These are phyloP conservation scores for Calvadosia cruxmelitensis DNA, from an alignment of 30 jellyfish, hydroid and myxozoan species.

Conservation along the genomic window DNA sequence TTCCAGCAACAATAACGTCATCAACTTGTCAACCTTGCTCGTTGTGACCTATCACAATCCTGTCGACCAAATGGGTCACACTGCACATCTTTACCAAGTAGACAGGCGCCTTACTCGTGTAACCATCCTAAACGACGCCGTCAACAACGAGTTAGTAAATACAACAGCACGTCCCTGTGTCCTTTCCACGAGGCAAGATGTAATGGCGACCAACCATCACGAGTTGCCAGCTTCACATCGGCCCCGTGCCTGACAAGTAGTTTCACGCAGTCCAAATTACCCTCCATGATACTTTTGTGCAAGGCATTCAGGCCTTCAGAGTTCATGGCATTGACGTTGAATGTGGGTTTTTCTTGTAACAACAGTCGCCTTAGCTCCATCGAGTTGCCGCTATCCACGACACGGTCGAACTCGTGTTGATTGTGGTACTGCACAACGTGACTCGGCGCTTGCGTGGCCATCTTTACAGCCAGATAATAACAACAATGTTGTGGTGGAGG, in stretches of 20 bases:
- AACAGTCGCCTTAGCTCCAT: slow-evolving; percentile 37
- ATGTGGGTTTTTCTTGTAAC: slow-evolving; percentile 29
- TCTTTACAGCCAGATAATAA: too few relatives aligned
- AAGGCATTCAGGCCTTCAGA: slow-evolving; percentile 71
- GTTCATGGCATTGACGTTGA: slow-evolving; percentile 55
- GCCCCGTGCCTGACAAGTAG: slow-evolving; percentile 64
- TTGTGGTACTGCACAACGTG: background rate
- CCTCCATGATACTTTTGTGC: slow-evolving; percentile 52
- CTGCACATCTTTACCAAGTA: too few relatives aligned
- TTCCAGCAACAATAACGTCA: too few relatives aligned
- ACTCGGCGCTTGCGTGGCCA: slow-evolving; percentile 1
- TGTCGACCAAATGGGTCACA: too few relatives aligned
- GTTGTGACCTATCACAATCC: too few relatives aligned
- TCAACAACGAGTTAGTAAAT: slow-evolving; percentile 24
- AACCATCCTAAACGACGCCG: too few relatives aligned
- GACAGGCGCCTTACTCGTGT: too few relatives aligned
- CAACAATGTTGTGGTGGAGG: too few relatives aligned
- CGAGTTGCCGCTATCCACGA: slow-evolving; percentile 51
- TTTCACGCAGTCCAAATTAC: slow-evolving; percentile 54
- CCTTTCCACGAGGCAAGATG: slow-evolving; percentile 70
- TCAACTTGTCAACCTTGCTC: too few relatives aligned
- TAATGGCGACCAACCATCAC: slow-evolving; percentile 76
- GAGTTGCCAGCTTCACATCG: slow-evolving; percentile 47
- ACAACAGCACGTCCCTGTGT: slow-evolving; percentile 35
- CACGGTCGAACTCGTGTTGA: slow-evolving; percentile 41